Evolutionary conservation across 2,888 invertebrate species (phyloP).

Genomic region (Drosophila leonis): DNA sequence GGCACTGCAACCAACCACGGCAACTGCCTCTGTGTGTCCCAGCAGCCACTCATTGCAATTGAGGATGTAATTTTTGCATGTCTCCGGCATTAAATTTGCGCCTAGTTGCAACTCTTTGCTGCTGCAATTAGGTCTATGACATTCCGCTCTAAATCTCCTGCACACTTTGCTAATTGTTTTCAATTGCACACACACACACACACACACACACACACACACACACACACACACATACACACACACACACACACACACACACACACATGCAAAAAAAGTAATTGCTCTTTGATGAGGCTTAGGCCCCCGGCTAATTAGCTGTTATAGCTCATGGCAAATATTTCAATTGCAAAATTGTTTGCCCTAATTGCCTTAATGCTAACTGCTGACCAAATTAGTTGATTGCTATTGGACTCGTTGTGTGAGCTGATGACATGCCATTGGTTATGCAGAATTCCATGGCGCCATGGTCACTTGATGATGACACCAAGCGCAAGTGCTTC

Average conservation of each 20-base stretch:
- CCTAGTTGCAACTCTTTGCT: conserved; percentile 45
- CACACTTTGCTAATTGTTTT: conserved; percentile 79
- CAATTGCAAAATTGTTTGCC: conserved; percentile 54
- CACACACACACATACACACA: too few species aligned
- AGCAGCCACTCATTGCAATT: conserved; percentile 50
- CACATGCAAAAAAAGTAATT: conserved; percentile 48
- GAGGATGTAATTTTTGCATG: conserved; percentile 79
- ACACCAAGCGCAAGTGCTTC: not conserved
- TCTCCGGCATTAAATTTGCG: conserved; percentile 75
- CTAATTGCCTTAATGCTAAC: conserved; percentile 24
- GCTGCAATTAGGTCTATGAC: conserved; percentile 70
- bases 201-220: conserved; percentile 17
- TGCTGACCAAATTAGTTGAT: conserved; percentile 29
- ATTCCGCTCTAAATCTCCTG: conserved; percentile 79
- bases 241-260: conserved; percentile 55
- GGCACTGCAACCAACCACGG: conserved; percentile 17
- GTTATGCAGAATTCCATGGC: not conserved
- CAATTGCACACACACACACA: conserved; percentile 64
- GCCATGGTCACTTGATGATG: not conserved
- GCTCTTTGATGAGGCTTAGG: conserved; percentile 52
- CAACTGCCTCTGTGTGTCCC: not conserved
- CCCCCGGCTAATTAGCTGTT: conserved; percentile 64
- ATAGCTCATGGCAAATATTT: conserved; percentile 35
- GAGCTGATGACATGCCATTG: not conserved
- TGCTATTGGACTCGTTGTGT: not conserved